Evolutionary conservation across 2,113 vertebrate species (phyloP).

Genomic region (Galeopterus variegatus): DNA sequence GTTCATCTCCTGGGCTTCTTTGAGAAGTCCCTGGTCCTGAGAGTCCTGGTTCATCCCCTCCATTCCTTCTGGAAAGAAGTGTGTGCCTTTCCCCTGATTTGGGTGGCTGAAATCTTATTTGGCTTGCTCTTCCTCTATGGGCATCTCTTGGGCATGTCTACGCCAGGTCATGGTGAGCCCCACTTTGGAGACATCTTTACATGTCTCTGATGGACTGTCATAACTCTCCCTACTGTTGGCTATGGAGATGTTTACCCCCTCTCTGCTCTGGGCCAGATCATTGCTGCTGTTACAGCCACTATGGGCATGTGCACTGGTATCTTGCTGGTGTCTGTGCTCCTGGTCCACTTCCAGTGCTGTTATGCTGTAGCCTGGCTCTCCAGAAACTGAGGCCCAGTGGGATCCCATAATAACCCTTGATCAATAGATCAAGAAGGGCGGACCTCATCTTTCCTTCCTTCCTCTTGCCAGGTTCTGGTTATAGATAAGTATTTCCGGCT

Average conservation of each 20-base stretch:
- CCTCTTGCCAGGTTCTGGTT: conserved; percentile 37
- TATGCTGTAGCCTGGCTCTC: conserved; percentile 74
- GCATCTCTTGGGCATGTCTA: conserved; percentile 68
- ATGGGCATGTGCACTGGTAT: conserved; percentile 72
- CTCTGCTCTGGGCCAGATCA: conserved; percentile 69
- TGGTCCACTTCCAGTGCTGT: conserved; percentile 80
- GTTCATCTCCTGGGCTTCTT: conserved; percentile 79
- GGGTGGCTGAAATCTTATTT: conserved; percentile 80
- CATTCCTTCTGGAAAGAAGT: conserved; percentile 77
- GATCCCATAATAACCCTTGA: neutral
- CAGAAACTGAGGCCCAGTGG: conserved; percentile 73
- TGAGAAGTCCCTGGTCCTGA: conserved; percentile 76
- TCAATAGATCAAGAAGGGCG: neutral
- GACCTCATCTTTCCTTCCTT: neutral
- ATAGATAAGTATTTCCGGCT: conserved; percentile 30
- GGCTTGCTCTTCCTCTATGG: conserved; percentile 78
- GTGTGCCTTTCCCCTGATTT: conserved; percentile 77
- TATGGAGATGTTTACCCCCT: conserved; percentile 76
- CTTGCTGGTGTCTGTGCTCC: conserved; percentile 80
- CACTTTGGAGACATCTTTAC: conserved; percentile 69
- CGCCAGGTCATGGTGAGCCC: neutral
- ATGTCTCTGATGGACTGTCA: conserved; percentile 83
- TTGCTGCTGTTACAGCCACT: conserved; percentile 66
- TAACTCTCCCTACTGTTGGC: conserved; percentile 80
- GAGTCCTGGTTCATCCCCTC: conserved; percentile 75